Evolutionary conservation across 2,113 vertebrate genomes (phyloP).

Genomic region (Sapayoa aenigma): DNA sequence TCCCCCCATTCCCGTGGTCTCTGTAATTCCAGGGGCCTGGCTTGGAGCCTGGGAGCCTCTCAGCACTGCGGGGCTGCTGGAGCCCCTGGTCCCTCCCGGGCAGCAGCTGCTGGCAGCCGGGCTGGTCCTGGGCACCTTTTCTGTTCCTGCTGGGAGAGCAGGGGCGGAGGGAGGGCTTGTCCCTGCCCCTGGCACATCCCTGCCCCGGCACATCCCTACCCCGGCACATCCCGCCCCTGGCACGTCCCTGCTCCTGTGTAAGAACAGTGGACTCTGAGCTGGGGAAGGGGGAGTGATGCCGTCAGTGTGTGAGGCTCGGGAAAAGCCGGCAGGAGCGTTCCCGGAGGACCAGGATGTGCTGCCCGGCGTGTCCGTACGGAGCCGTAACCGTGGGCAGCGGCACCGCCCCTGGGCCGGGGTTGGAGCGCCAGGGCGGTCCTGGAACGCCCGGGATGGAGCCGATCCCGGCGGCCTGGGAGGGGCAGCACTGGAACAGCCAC

Average conservation of each 20-base stretch:
- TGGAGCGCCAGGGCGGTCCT: background rate
- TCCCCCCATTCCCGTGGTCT: background rate
- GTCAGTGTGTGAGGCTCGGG: background rate
- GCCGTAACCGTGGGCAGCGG: background rate
- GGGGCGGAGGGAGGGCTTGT: background rate
- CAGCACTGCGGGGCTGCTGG: background rate
- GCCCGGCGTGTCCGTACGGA: rapidly evolving
- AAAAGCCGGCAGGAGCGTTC: background rate
- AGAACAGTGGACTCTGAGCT: no score
- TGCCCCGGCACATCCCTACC: no score
- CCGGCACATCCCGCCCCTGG: no score
- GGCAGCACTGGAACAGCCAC: background rate
- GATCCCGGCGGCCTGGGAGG: background rate
- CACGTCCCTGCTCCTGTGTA: no score
- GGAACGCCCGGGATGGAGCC: background rate
- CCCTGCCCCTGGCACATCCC: background rate
- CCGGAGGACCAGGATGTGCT: background rate
- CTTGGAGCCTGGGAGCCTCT: background rate
- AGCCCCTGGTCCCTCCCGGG: background rate
- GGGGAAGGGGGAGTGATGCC: no score
- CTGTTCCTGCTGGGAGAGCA: background rate
- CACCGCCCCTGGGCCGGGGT: background rate
- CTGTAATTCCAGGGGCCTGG: background rate
- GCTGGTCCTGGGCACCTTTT: background rate
- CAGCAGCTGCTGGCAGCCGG: background rate